Evolutionary conservation across 2,113 vertebrate genomes (phyloP).

Genomic region (Boleophthalmus pectinirostris): DNA sequence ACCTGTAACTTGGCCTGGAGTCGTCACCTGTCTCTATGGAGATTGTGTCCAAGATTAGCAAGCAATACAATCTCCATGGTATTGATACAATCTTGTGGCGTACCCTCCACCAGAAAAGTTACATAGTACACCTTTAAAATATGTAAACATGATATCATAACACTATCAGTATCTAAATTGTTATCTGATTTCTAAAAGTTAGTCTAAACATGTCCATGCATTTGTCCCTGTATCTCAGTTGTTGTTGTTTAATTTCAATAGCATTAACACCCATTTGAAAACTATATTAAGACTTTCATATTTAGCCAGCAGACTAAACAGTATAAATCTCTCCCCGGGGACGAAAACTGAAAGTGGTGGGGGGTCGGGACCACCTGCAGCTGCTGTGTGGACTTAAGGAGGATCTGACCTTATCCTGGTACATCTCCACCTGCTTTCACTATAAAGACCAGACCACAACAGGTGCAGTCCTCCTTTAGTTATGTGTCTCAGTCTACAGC

Average conservation of each 20-base stretch:
- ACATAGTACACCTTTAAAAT: too few species aligned
- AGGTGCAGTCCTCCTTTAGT: conserved; percentile 34
- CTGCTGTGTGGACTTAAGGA: conserved; percentile 34
- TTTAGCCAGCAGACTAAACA: neutral
- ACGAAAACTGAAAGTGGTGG: neutral
- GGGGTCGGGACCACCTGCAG: conserved; percentile 44
- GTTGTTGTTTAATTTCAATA: neutral
- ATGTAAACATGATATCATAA: too few species aligned
- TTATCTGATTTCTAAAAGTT: too few species aligned
- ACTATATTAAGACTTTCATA: neutral
- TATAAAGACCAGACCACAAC: conserved; percentile 32
- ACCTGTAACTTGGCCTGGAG: too few species aligned
- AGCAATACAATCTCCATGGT: too few species aligned
- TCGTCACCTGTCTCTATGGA: too few species aligned
- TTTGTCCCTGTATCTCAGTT: neutral
- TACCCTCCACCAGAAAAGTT: too few species aligned
- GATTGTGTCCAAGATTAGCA: too few species aligned
- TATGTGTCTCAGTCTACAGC: conserved; percentile 13
- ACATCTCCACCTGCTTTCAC: conserved; percentile 50
- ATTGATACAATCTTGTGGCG: too few species aligned
- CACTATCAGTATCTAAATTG: too few species aligned
- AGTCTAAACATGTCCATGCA: too few species aligned
- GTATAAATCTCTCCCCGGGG: neutral
- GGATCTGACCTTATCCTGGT: conserved; percentile 19
- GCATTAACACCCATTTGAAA: neutral